Percentiles rank a stretch among this genome's conserved stretches.
phyloP scores from a whole-genome alignment of 2,797 vertebrate species.

The Cetoscarus ocellatus region DNA sequence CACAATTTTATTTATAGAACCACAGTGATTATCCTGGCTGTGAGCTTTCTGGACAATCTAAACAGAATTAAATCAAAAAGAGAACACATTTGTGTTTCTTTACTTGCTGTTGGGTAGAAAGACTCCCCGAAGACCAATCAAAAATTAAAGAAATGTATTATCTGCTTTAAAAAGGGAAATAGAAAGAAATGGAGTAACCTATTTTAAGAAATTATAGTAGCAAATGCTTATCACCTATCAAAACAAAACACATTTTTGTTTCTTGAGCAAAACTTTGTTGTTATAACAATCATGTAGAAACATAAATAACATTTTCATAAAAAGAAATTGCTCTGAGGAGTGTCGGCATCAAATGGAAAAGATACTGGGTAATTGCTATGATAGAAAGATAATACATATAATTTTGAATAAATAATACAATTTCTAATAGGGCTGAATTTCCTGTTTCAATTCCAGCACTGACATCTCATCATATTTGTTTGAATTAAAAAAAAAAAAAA shows the following conservation, averaged over 20 bases:
- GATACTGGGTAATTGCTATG: conserved; percentile 32
- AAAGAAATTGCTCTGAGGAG: not conserved
- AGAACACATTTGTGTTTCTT: not conserved
- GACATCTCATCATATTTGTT: conserved; percentile 24
- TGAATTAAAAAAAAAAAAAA: no score
- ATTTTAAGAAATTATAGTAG: conserved; percentile 3
- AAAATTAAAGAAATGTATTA: not conserved
- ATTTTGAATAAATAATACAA: conserved; percentile 25
- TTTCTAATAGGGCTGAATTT: conserved; percentile 26
- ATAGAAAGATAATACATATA: conserved; percentile 19
- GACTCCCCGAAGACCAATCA: not conserved
- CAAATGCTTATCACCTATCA: conserved; percentile 6
- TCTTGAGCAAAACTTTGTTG: not conserved
- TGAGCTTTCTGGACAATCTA: not conserved
- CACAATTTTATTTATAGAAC: conserved; percentile 11
- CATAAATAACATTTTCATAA: not conserved
- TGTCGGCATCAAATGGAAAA: conserved; percentile 28
- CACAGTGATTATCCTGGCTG: conserved; percentile 3
- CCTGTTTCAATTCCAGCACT: conserved; percentile 15
- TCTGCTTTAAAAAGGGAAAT: not conserved
- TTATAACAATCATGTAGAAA: conserved; percentile 12
- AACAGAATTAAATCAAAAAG: not conserved
- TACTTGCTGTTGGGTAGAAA: not conserved
- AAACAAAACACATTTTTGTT: conserved; percentile 2
- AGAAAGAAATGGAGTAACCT: not conserved